A percentile compares a stretch with the other conserved stretches of the same genome.
phyloP scores from a whole-genome alignment of 1,140 invertebrate genomes.

The Nasonia vitripennis region DNA sequence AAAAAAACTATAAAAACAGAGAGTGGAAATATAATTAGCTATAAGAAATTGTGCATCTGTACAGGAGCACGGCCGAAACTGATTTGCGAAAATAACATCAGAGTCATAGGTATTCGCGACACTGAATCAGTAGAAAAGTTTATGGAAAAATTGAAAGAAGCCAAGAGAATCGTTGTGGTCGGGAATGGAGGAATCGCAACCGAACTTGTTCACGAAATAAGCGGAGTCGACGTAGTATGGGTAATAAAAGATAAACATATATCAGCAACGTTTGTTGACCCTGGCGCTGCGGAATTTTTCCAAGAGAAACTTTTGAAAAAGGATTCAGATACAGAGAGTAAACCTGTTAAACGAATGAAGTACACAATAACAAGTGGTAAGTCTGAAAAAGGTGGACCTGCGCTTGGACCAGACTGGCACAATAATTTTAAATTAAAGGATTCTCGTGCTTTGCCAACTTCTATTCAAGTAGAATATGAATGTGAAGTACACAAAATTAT shows the following conservation, averaged over 20 bases:
- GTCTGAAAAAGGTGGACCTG: slow-evolving; percentile 81
- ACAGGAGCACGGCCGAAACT: slow-evolving; percentile 91
- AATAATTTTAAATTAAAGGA: slow-evolving; percentile 75
- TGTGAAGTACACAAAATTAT: slow-evolving; percentile 80
- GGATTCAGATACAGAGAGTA: slow-evolving; percentile 51
- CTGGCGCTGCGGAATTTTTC: slow-evolving; percentile 96
- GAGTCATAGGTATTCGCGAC: slow-evolving; percentile 92
- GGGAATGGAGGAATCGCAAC: slow-evolving; percentile 99
- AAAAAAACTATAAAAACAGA: slow-evolving; percentile 73
- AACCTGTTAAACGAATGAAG: slow-evolving; percentile 79
- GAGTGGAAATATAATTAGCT: slow-evolving; percentile 78
- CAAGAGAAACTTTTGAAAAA: slow-evolving; percentile 74
- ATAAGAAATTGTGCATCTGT: slow-evolving; percentile 92
- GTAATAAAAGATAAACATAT: slow-evolving; percentile 95
- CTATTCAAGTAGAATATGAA: slow-evolving; percentile 79
- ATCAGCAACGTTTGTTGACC: slow-evolving; percentile 94
- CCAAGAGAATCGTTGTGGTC: slow-evolving; percentile 86
- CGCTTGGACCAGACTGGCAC: slow-evolving; percentile 97
- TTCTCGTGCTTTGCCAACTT: slow-evolving; percentile 35
- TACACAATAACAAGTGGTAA: slow-evolving; percentile 78
- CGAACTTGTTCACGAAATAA: slow-evolving; percentile 93
- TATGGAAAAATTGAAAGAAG: slow-evolving; percentile 80
- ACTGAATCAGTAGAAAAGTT: slow-evolving; percentile 94
- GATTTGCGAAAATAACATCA: slow-evolving; percentile 79
- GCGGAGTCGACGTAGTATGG: slow-evolving; percentile 92